Percentiles rank a stretch among this genome's conserved stretches.
These are phyloP conservation scores for Ophthalmotilapia sp. DNA, from an alignment of 2,113 vertebrate genomes.

Conservation along the genomic window DNA sequence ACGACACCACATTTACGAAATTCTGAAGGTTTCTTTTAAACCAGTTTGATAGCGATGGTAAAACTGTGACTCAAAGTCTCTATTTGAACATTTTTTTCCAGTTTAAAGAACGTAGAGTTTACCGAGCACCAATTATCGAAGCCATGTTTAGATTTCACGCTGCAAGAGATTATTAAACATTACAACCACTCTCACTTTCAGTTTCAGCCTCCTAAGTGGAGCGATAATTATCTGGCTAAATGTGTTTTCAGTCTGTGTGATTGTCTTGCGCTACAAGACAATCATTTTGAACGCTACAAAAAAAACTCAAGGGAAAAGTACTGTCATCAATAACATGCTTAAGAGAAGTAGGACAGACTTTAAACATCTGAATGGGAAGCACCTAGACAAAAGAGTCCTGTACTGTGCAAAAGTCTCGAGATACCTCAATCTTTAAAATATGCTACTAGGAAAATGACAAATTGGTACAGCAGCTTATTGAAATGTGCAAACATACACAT, in stretches of 20 bases:
- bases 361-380: background rate
- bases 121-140: background rate
- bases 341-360: background rate
- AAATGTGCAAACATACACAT: background rate
- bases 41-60: background rate
- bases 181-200: background rate
- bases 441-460: background rate
- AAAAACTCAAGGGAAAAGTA: background rate
- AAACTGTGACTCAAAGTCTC: background rate
- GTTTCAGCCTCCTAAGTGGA: background rate
- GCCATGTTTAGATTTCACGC: background rate
- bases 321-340: background rate
- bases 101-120: background rate
- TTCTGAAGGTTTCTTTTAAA: background rate
- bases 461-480: background rate
- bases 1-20: background rate
- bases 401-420: background rate
- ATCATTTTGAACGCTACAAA: background rate
- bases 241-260: background rate
- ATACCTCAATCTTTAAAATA: background rate
- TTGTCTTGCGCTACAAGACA: background rate
- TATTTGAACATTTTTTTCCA: background rate
- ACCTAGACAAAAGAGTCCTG: background rate
- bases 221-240: background rate
- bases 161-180: background rate